phyloP scores from a whole-genome alignment of 1,140 invertebrate genomes.

The Bombus pascuorum region DNA sequence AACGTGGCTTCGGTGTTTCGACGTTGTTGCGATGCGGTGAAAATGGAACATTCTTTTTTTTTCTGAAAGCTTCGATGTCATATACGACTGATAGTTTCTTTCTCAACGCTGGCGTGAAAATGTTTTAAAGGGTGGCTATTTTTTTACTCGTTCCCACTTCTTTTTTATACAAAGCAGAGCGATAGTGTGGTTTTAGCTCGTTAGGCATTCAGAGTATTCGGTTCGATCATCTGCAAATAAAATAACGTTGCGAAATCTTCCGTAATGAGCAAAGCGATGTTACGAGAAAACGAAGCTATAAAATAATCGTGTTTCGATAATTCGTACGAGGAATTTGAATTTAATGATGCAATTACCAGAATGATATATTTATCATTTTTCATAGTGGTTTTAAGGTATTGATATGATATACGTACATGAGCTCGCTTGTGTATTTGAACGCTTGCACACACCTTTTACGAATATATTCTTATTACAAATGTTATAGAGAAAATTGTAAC shows the following conservation, averaged over 20 bases:
- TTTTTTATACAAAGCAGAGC: background rate
- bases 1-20: background rate
- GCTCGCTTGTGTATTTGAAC: too few species aligned
- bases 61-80: background rate
- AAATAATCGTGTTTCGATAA: background rate
- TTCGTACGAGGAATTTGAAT: too few species aligned
- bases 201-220: background rate
- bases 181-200: background rate
- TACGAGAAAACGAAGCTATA: too few species aligned
- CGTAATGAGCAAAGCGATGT: too few species aligned
- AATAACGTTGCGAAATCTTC: background rate
- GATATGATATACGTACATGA: too few species aligned
- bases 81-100: background rate
- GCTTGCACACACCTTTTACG: too few species aligned
- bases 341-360: too few species aligned
- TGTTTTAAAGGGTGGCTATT: background rate
- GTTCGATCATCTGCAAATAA: background rate
- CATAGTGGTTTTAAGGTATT: too few species aligned
- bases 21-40: background rate
- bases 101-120: background rate
- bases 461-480: too few species aligned
- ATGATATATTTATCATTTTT: too few species aligned
- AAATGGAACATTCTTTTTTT: conserved; percentile 1
- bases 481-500: too few species aligned
- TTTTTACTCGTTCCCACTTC: background rate